Evolutionary conservation across 2,113 vertebrate genomes (phyloP), one percentile per base, ranked within the genome.

Genomic region (Festucalex cinctus): DNA sequence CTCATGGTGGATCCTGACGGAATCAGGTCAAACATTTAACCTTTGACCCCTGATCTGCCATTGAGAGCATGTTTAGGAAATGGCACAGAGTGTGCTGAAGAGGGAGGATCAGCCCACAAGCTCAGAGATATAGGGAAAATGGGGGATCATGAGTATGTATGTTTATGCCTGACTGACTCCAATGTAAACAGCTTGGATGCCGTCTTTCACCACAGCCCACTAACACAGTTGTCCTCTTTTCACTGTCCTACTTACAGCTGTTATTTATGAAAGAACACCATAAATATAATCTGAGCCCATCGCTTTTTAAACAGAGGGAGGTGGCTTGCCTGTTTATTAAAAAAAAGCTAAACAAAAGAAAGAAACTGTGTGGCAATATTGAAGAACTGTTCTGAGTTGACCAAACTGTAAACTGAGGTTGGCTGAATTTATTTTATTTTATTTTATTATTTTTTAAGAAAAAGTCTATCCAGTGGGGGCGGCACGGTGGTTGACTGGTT

Each of bases 11-110:
- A 76, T 68, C 61, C 69, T 76, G 67, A 85, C 72, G 80, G 73
- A 63, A 70, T 51, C 60, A 58, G 85, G 82, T 84, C 82, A 77
- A 78, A 83, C 81, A 76, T 69, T 87, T 85, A 70, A 83, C 82
- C 66, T 82, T 63, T 84, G 77, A 76, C 74, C 69, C 48, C 24
- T 8, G 65, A 49, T 48, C 17, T 60, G 24, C 17, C 28, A 12
- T 71, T 65, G 54, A 63, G 46, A 71, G 60, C 19, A 17, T 60
- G 65, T 76, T 46, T 43, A 65, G 26, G 53, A 78, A 64, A 66
- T 58, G 60, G 70, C 43, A 67, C 54, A 1, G 35, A 56, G 56
- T 48, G 37, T 14, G 32, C 54, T 78, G 59, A 65, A 39, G 24
- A 41, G 58, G 71, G 51, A 56, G 53, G 57, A 36, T 48, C 69